Conservation (phyloP, 1,140 invertebrate species). For the Caenorhabditis tropicalis region DNA sequence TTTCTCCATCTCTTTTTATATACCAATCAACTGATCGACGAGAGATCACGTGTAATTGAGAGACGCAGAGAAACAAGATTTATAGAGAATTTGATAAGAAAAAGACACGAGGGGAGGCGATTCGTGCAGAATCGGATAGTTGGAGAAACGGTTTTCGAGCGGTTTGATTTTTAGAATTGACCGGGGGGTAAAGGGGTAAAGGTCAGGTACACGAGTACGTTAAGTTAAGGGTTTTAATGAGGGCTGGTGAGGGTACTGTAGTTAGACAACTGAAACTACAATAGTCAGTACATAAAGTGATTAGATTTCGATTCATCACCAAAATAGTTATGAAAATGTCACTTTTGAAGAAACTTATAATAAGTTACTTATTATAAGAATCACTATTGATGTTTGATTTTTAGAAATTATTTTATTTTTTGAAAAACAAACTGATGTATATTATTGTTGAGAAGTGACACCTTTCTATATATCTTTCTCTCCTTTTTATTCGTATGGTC, state of each 20-base stretch:
- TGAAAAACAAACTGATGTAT: not conserved
- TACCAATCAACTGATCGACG: not conserved
- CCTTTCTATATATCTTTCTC: too few species aligned
- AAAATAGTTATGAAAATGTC: too few species aligned
- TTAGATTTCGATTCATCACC: too few species aligned
- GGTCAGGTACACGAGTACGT: not conserved
- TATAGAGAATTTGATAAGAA: slow-evolving; percentile 22
- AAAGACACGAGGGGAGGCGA: not conserved
- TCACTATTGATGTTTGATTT: slow-evolving; percentile 23
- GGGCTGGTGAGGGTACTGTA: too few species aligned
- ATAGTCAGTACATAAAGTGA: too few species aligned
- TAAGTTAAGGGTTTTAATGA: too few species aligned
- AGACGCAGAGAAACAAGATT: not conserved
- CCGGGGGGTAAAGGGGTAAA: not conserved
- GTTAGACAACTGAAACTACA: too few species aligned
- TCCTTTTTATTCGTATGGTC: not conserved
- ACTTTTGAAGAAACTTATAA: too few species aligned
- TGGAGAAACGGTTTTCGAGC: too few species aligned
- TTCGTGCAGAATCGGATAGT: slow-evolving; percentile 3
- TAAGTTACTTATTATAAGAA: too few species aligned
- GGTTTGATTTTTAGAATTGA: not conserved
- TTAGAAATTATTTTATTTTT: not conserved
- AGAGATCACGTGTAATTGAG: not conserved
- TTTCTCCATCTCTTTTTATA: not conserved
- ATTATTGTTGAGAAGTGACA: too few species aligned